phyloP scores from a whole-genome alignment of 2,888 invertebrate genomes.

The Aleiodes leptofemur region DNA sequence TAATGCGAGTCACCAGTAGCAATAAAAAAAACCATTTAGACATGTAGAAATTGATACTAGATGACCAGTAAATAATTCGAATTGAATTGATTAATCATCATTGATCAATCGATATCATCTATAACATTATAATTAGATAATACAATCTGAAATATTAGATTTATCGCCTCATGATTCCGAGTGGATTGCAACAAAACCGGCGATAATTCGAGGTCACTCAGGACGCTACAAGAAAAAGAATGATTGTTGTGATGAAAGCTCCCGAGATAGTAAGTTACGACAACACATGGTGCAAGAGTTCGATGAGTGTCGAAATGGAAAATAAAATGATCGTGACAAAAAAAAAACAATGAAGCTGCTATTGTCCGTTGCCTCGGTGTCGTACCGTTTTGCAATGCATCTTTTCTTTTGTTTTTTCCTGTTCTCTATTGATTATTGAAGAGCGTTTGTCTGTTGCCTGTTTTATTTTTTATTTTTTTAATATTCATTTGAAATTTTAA shows the following conservation, averaged over 20 bases:
- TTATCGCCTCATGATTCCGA: constrained; percentile 71
- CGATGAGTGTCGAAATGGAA: constrained; percentile 50
- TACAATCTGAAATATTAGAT: constrained; percentile 66
- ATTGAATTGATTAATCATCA: constrained; percentile 1
- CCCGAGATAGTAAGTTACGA: constrained; percentile 73
- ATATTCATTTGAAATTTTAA: constrained; percentile 6
- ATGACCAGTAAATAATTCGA: too few relatives aligned
- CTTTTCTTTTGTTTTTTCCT: constrained; percentile 61
- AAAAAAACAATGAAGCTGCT: constrained; percentile 57
- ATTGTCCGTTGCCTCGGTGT: constrained; percentile 71
- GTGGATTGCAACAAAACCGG: constrained; percentile 68
- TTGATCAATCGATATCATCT: background rate
- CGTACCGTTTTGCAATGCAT: constrained; percentile 70
- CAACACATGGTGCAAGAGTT: constrained; percentile 55
- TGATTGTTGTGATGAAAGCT: constrained; percentile 74
- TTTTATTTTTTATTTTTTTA: constrained; percentile 35
- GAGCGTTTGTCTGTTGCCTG: constrained; percentile 65
- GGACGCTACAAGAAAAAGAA: constrained; percentile 75
- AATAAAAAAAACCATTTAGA: background rate
- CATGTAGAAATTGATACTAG: too few relatives aligned
- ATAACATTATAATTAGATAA: constrained; percentile 28
- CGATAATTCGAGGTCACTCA: constrained; percentile 65
- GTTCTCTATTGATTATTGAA: constrained; percentile 46
- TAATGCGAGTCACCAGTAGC: constrained; percentile 4
- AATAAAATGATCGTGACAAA: constrained; percentile 54